Conservation (phyloP, 2,113 vertebrate species). For the Parotia lawesii region DNA sequence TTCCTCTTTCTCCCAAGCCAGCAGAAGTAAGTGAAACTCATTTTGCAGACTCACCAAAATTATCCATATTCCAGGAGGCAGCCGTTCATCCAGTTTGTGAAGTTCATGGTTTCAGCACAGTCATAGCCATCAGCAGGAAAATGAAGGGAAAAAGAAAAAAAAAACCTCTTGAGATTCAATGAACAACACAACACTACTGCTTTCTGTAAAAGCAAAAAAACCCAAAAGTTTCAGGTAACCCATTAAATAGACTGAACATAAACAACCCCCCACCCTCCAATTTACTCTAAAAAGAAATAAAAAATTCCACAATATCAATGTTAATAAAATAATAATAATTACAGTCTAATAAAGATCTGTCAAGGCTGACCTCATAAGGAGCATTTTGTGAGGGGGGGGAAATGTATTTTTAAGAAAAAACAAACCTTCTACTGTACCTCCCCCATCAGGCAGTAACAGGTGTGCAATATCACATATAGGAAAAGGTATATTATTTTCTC, state of each 20-base stretch:
- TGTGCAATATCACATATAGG: not conserved
- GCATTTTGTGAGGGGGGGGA: not conserved
- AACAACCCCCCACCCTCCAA: not conserved
- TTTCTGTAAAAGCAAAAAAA: not conserved
- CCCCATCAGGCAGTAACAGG: not conserved
- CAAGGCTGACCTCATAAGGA: not conserved
- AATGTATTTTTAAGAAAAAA: not conserved
- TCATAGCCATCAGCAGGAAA: not conserved
- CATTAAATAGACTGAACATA: not conserved
- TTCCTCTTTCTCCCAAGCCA: conserved; percentile 5
- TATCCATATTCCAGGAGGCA: not conserved
- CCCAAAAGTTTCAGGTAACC: not conserved
- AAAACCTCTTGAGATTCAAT: not conserved
- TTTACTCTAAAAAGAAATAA: not conserved
- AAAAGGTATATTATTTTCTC: not conserved
- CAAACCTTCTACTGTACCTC: not conserved
- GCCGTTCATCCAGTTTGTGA: not conserved
- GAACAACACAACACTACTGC: not conserved
- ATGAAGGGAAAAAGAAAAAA: not conserved
- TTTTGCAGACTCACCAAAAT: conserved; percentile 71
- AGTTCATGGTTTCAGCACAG: not conserved
- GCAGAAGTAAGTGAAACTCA: not conserved
- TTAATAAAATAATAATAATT: not conserved
- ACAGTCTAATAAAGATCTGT: not conserved
- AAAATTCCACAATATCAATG: not conserved